phyloP scores from a whole-genome alignment of 2,888 invertebrate species.

The Sarcophaga rosellei region DNA sequence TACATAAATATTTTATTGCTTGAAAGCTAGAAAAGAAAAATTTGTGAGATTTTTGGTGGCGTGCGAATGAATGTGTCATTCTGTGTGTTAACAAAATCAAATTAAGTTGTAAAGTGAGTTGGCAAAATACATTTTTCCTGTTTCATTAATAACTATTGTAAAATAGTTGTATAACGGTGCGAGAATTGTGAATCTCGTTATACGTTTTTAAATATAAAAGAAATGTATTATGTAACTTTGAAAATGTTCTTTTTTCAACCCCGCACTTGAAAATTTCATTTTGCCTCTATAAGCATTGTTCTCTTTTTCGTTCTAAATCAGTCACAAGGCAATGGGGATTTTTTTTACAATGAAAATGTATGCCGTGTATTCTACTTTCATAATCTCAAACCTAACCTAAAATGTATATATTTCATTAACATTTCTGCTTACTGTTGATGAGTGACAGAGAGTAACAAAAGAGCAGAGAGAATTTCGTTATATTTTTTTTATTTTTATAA shows the following conservation, averaged over 20 bases:
- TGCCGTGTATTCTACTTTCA: constrained; percentile 62
- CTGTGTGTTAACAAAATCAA: not conserved
- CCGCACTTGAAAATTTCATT: constrained; percentile 8
- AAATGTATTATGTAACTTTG: constrained; percentile 39
- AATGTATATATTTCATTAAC: constrained; percentile 58
- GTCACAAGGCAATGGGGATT: constrained; percentile 64
- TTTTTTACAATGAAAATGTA: constrained; percentile 13
- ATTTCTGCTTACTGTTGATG: constrained; percentile 12
- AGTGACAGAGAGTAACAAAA: not conserved
- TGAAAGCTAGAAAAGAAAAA: not conserved
- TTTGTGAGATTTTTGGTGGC: not conserved
- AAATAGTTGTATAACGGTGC: constrained; percentile 10
- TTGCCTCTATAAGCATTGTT: constrained; percentile 23
- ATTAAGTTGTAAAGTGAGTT: not conserved
- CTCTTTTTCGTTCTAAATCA: constrained; percentile 33
- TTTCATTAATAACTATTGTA: not conserved
- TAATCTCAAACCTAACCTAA: constrained; percentile 69
- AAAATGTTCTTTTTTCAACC: not conserved
- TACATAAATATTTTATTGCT: not conserved
- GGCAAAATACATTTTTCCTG: not conserved
- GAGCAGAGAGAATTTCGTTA: not conserved
- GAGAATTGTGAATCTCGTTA: not conserved
- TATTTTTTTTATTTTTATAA: constrained; percentile 3
- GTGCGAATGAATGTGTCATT: constrained; percentile 2
- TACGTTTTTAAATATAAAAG: not conserved